A percentile compares a stretch with the other conserved stretches of the same genome.
phyloP scores from a whole-genome alignment of 1,140 invertebrate genomes.

The Zophobas atratus region DNA sequence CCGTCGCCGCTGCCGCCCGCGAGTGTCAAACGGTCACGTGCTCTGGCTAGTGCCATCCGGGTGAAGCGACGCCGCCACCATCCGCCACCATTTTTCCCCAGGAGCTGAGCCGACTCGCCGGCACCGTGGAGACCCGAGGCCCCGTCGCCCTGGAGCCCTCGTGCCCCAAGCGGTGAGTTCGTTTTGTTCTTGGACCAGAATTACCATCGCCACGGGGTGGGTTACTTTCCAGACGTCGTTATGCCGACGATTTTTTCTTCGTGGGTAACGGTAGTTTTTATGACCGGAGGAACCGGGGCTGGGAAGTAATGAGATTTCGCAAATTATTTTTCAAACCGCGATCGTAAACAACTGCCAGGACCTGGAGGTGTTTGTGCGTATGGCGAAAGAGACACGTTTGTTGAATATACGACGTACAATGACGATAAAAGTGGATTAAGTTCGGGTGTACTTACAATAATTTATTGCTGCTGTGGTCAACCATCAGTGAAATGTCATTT shows the following conservation, averaged over 20 bases:
- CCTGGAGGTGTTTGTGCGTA: too few species aligned
- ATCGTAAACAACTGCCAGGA: background rate
- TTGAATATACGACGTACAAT: too few species aligned
- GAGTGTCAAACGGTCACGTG: conserved; percentile 28
- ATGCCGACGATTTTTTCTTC: conserved; percentile 6
- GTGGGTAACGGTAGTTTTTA: conserved; percentile 39
- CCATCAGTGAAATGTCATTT: too few species aligned
- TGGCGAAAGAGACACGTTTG: background rate
- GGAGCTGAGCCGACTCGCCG: conserved; percentile 57
- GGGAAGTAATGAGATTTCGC: conserved; percentile 12
- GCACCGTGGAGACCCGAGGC: conserved; percentile 67
- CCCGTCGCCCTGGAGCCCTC: conserved; percentile 72
- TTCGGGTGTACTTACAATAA: too few species aligned
- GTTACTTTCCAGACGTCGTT: conserved; percentile 46
- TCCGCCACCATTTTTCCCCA: conserved; percentile 58
- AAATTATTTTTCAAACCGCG: conserved; percentile 17
- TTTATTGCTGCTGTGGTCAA: too few species aligned
- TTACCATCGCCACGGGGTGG: conserved; percentile 46
- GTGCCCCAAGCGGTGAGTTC: conserved; percentile 70
- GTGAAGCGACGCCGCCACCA: conserved; percentile 13
- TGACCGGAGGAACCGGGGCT: background rate
- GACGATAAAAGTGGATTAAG: too few species aligned
- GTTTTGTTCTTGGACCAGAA: conserved; percentile 33
- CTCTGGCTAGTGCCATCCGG: conserved; percentile 6
- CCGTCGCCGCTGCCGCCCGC: conserved; percentile 16